phyloP scores from a whole-genome alignment of 2,797 vertebrate species.

The Streptopelia turtur region DNA sequence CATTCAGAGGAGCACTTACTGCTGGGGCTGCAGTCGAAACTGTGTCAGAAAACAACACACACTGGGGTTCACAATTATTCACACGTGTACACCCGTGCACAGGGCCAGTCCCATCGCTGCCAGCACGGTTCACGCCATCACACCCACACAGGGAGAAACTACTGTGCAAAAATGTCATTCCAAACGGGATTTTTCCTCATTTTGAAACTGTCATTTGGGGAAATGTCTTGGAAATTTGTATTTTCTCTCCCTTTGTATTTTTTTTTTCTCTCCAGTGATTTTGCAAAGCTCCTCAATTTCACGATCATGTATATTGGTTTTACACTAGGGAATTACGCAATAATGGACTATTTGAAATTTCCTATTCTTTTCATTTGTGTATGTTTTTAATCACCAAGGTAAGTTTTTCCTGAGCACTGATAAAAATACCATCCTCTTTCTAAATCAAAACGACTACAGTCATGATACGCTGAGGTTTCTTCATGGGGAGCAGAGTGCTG shows the following conservation, averaged over 20 bases:
- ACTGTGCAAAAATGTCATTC: background rate
- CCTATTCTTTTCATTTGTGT: background rate
- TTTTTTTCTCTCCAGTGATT: background rate
- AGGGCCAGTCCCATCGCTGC: background rate
- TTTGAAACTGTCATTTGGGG: background rate
- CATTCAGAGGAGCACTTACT: background rate
- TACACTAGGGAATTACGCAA: background rate
- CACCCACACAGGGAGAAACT: background rate
- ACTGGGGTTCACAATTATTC: background rate
- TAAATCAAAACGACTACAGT: background rate
- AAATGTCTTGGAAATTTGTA: background rate
- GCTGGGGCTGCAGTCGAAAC: rapidly evolving
- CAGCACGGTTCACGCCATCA: rapidly evolving
- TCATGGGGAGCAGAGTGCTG: background rate
- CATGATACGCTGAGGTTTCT: background rate
- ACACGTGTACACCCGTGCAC: too few species aligned
- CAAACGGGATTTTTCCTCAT: background rate
- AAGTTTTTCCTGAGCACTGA: background rate
- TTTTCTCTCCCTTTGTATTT: background rate
- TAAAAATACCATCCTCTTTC: background rate
- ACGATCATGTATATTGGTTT: background rate
- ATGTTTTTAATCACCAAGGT: background rate
- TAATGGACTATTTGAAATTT: background rate
- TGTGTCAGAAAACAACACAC: background rate
- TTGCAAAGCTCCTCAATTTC: background rate